Evolutionary conservation across 2,888 invertebrate species (phyloP), one percentile per base, ranked within the genome.

Genomic region (Drosophila quasianomalipes): DNA sequence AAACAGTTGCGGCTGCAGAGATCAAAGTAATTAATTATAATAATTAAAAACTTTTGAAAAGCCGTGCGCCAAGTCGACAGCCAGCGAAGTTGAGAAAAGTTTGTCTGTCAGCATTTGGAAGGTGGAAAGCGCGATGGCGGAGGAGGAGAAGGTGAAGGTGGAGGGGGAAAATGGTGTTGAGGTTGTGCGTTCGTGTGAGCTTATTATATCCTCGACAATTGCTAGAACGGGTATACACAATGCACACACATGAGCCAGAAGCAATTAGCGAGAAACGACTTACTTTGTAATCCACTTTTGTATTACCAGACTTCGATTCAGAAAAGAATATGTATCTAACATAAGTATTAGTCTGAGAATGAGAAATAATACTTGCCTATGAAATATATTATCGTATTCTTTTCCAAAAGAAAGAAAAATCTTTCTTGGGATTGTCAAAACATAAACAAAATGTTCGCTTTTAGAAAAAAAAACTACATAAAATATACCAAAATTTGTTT

Each of bases 11-110:
- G 77, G 70, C 64, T 70, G 76, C 68, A 76, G 79, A 88, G 88
- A 91, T 88, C 88, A 88, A 88, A 90, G 88, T 88, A 90, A 91
- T 90, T 88, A 88, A 88, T 88, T 88, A 88, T 88, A 88, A 90
- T 88, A 88, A 88, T 89, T 88, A 88, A 86, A 90, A 88, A 90
- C 87, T 88, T 88, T 70, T 63, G 63, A 79, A 79, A 76, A 71
- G 70, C 73, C 69, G 69, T 70, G 81, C 70, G 63, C 64, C 72
- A 70, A 83, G 76, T 67, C 68, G 66, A 74, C 80, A 69, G 37
- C 41, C 53, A 65, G 55, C 51, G 61, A 78, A 81, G 74, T 75
- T 82, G 54, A 44, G 60, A 67, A 70, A 84, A 87, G 58, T 67
- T 83, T 83, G 82, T 47, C 28, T 55, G 55, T 61, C 63, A 52